Evolutionary conservation across 2,797 vertebrate genomes (phyloP).

Genomic region (Neosilurus hyrtlii): DNA sequence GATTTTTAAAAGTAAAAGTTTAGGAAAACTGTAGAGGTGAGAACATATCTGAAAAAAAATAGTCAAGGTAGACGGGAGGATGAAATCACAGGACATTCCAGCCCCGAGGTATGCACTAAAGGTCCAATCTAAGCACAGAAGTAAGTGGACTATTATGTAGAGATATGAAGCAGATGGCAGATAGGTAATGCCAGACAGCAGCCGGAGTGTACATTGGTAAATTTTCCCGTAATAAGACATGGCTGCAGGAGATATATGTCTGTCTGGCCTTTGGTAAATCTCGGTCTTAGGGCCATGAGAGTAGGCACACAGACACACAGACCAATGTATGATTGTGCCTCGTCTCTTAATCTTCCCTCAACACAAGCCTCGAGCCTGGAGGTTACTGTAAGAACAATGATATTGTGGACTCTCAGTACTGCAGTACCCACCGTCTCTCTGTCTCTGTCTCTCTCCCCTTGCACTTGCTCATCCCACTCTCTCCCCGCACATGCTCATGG

Average conservation of each 20-base stretch:
- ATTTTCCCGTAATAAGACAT: constrained; percentile 16
- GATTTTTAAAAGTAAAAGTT: background rate
- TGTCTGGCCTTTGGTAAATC: constrained; percentile 3
- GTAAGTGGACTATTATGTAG: constrained; percentile 18
- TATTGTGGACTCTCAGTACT: constrained; percentile 30
- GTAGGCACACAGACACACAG: constrained; percentile 21
- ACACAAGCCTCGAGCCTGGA: constrained; percentile 34
- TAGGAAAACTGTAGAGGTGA: background rate
- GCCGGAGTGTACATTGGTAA: background rate
- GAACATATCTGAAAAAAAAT: background rate
- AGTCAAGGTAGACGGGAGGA: background rate
- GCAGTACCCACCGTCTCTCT: constrained; percentile 6
- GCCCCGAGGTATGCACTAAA: background rate
- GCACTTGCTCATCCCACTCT: too few relatives aligned
- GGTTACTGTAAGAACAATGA: constrained; percentile 46
- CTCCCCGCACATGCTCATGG: too few relatives aligned
- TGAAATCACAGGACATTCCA: background rate
- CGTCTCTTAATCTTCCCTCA: constrained; percentile 50
- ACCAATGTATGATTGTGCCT: constrained; percentile 48
- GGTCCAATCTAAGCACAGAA: background rate
- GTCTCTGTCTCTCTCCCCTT: too few relatives aligned
- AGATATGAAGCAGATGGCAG: background rate
- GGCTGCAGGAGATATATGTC: constrained; percentile 18
- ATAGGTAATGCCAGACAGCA: background rate
- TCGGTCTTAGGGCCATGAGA: constrained; percentile 42